Percentiles rank a stretch among this genome's conserved stretches.
phyloP scores from a whole-genome alignment of 92 coral and sea anemone species.

The Paragorgia papillata region DNA sequence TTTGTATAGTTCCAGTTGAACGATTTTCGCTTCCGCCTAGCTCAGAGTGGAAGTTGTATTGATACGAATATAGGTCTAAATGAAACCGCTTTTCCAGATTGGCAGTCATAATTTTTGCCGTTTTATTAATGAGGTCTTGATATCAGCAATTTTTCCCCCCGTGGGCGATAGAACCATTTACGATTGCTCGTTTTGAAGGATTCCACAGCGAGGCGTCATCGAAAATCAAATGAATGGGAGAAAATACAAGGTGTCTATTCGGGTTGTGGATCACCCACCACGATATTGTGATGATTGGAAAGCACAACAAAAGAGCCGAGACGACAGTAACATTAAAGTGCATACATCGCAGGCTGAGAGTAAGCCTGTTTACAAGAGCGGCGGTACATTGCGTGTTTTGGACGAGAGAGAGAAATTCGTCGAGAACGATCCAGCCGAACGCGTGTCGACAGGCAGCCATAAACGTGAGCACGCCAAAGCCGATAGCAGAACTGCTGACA shows the following conservation, averaged over 20 bases:
- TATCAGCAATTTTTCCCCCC: no score
- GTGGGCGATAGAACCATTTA: background rate
- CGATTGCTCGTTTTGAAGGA: background rate
- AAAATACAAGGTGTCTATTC: constrained; percentile 35
- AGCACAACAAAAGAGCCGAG: constrained; percentile 19
- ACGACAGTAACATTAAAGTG: background rate
- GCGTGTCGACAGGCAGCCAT: background rate
- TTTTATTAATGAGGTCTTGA: no score
- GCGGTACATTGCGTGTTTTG: background rate
- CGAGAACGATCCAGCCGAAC: background rate
- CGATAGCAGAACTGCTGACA: background rate
- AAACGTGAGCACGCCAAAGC: background rate
- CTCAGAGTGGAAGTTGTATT: background rate
- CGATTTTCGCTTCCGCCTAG: constrained; percentile 3
- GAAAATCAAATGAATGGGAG: constrained; percentile 37
- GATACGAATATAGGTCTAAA: no score
- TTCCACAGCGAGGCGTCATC: background rate
- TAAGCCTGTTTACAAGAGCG: constrained; percentile 19
- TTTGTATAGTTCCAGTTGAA: background rate
- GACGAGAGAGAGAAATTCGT: background rate
- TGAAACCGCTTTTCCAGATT: no score
- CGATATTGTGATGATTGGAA: background rate
- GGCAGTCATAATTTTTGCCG: no score
- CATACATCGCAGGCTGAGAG: background rate
- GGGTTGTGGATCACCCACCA: constrained; percentile 34